Percentiles rank a stretch among this genome's conserved stretches.
Evolutionary conservation across 2,797 vertebrate genomes (phyloP).

Genomic region (Nothura maculosa): DNA sequence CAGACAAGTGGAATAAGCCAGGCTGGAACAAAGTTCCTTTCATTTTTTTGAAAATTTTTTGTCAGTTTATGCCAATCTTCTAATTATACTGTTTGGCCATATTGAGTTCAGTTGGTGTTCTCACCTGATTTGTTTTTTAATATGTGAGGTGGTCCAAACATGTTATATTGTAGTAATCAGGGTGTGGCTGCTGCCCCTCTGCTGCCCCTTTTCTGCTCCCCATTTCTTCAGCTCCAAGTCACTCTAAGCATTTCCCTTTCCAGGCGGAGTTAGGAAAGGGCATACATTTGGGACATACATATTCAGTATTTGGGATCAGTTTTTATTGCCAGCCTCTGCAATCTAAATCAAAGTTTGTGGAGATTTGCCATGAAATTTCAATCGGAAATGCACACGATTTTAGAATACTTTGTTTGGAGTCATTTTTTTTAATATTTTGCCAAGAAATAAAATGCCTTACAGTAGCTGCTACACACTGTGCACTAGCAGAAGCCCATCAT

Average conservation of each 20-base stretch:
- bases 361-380: background rate
- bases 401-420: background rate
- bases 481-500: background rate
- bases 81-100: background rate
- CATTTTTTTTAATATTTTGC: background rate
- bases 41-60: background rate
- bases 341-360: background rate
- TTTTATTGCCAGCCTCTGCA: background rate
- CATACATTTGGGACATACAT: background rate
- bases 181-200: too few species aligned
- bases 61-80: background rate
- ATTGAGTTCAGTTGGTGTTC: background rate
- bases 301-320: background rate
- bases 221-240: background rate
- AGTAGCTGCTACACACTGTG: background rate
- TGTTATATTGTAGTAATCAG: background rate
- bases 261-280: background rate
- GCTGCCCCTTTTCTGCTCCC: background rate
- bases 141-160: fast-evolving
- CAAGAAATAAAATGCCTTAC: background rate
- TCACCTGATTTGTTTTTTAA: background rate
- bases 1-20: background rate
- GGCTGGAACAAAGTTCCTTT: background rate
- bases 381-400: background rate
- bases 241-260: background rate